These are phyloP conservation scores for Trachymyrmex cornetzi DNA, from an alignment of 1,140 invertebrate genomes.

Conservation along the genomic window DNA sequence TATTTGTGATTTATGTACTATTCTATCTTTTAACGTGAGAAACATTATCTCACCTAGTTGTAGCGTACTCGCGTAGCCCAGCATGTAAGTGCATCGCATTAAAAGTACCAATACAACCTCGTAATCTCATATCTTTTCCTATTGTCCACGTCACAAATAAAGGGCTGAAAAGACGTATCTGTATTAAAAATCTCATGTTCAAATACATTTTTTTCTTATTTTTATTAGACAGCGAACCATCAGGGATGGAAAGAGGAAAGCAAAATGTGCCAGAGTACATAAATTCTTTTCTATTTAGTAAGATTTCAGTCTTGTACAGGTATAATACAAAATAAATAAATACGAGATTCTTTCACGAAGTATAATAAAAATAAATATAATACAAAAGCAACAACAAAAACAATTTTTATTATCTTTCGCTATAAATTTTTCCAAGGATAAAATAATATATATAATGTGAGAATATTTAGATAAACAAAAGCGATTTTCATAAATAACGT, in stretches of 20 bases:
- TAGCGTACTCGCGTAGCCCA: slow-evolving; percentile 97
- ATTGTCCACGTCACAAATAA: slow-evolving; percentile 99
- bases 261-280: neutral
- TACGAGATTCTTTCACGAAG: neutral
- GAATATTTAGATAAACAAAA: neutral
- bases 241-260: neutral
- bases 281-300: neutral
- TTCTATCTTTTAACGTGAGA: slow-evolving; percentile 33
- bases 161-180: slow-evolving; percentile 91
- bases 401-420: neutral
- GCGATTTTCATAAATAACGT: slow-evolving; percentile 3
- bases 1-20: slow-evolving; percentile 15
- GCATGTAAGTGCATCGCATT: slow-evolving; percentile 96
- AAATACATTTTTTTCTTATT: neutral
- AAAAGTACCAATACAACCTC: slow-evolving; percentile 98
- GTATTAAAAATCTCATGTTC: slow-evolving; percentile 32
- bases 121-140: slow-evolving; percentile 95
- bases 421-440: neutral
- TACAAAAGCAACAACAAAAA: slow-evolving; percentile 5
- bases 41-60: slow-evolving; percentile 90
- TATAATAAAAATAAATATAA: slow-evolving; percentile 18
- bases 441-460: neutral
- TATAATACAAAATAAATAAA: neutral
- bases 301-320: neutral
- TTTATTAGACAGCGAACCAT: neutral